Conservation (phyloP, 2,888 invertebrate species). For the Pharmacophagus antenor region DNA sequence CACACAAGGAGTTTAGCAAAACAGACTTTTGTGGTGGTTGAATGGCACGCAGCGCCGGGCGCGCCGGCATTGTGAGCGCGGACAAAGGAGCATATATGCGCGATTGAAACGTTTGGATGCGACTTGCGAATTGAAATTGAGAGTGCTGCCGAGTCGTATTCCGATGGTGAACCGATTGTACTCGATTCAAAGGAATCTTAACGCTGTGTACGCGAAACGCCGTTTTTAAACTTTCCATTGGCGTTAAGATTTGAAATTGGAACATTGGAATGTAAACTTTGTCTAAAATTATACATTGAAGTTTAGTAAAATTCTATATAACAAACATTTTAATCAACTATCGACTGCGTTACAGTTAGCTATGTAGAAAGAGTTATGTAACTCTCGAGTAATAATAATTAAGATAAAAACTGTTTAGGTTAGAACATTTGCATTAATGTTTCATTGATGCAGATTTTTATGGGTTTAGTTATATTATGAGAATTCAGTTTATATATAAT, state of each 20-base stretch:
- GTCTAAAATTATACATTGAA: neutral
- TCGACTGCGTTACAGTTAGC: no score
- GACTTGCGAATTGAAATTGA: constrained; percentile 67
- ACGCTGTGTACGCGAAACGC: neutral
- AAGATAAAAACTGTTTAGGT: no score
- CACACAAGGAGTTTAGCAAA: constrained; percentile 46
- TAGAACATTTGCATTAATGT: no score
- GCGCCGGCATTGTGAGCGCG: constrained; percentile 58
- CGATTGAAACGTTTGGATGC: constrained; percentile 67
- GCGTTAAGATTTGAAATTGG: neutral
- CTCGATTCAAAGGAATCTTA: constrained; percentile 9
- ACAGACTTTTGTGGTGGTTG: constrained; percentile 73
- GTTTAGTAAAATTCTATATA: neutral
- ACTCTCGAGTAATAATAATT: neutral
- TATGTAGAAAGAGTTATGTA: no score
- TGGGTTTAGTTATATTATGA: no score
- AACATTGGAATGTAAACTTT: neutral
- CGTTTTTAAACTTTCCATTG: neutral
- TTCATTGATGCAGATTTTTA: no score
- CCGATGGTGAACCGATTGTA: constrained; percentile 25
- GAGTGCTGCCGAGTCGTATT: constrained; percentile 45
- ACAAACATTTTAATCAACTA: neutral
- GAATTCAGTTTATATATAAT: no score
- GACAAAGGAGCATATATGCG: constrained; percentile 72
- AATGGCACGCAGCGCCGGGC: constrained; percentile 53